These are phyloP conservation scores for Dissostichus mawsoni DNA, from an alignment of 2,113 vertebrate species.

Conservation along the genomic window DNA sequence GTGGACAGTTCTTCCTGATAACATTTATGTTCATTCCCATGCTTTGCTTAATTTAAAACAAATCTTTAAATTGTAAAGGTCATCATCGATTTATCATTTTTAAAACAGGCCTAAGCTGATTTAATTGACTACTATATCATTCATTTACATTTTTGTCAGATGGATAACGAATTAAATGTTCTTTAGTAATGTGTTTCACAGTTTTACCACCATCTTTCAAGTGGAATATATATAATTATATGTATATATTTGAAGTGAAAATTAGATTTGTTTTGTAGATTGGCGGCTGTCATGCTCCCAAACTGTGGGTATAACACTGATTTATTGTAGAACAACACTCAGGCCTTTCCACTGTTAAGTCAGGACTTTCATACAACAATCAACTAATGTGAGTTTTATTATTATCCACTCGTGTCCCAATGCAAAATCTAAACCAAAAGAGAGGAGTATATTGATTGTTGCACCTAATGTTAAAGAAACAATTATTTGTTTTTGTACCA, in stretches of 20 bases:
- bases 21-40: no score
- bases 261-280: not conserved
- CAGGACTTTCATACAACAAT: not conserved
- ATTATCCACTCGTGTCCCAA: constrained; percentile 17
- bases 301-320: not conserved
- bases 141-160: not conserved
- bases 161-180: not conserved
- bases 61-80: not conserved
- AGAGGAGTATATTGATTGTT: not conserved
- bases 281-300: not conserved
- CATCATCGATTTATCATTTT: not conserved
- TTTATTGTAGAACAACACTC: not conserved
- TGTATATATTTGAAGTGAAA: not conserved
- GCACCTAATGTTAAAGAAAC: not conserved
- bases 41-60: no score
- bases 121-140: not conserved
- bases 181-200: not conserved
- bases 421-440: constrained; percentile 4
- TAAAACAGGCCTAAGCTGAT: not conserved
- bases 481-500: not conserved
- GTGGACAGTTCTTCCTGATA: not conserved
- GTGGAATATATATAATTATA: not conserved
- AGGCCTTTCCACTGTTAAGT: not conserved
- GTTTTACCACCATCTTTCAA: not conserved
- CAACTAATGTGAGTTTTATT: constrained; percentile 1